Percentiles rank a stretch among this genome's conserved stretches.
phyloP scores from a whole-genome alignment of 2,113 vertebrate species.

The Protobothrops flavoviridis region DNA sequence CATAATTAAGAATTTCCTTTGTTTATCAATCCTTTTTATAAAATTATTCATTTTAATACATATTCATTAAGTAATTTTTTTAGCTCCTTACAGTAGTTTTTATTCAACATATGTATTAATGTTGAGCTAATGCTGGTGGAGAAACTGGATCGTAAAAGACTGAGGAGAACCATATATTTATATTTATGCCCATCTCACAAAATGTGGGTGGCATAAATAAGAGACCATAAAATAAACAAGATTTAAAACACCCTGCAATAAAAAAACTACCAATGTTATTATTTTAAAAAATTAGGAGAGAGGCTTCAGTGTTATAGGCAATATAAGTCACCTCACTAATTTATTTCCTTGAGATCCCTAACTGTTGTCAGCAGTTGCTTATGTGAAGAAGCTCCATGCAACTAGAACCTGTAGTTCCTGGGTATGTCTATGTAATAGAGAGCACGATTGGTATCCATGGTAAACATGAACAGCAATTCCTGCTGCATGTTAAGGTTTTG shows the following conservation, averaged over 20 bases:
- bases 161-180: neutral
- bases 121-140: neutral
- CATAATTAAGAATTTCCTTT: neutral
- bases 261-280: neutral
- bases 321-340: neutral
- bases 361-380: neutral
- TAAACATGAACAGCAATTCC: neutral
- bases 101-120: neutral
- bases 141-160: neutral
- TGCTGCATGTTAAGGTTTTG: neutral
- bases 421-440: neutral
- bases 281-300: neutral
- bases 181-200: neutral
- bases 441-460: neutral
- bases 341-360: neutral
- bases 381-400: neutral
- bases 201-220: neutral
- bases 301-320: neutral
- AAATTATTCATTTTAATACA: neutral
- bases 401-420: neutral
- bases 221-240: neutral
- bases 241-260: neutral
- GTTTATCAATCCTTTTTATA: neutral
- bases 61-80: neutral
- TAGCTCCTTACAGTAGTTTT: neutral